These are phyloP conservation scores for Otis tarda DNA, from an alignment of 2,113 vertebrate species.

Conservation along the genomic window DNA sequence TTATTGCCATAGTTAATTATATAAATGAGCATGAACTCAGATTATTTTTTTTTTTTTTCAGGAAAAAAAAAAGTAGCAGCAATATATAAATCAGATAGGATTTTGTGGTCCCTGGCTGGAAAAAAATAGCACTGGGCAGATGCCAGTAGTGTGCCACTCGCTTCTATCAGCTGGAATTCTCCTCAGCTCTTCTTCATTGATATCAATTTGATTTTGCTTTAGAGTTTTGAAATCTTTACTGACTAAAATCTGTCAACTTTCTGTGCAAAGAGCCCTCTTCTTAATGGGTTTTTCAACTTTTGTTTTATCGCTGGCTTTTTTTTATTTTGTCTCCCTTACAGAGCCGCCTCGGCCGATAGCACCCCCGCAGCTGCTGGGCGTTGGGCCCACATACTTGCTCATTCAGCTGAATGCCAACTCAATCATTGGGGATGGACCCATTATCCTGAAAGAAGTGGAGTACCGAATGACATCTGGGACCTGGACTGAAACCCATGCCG, in stretches of 20 bases:
- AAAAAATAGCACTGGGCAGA: background rate
- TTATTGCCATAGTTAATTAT: background rate
- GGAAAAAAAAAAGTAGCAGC: background rate
- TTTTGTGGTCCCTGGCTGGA: background rate
- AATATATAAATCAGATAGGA: background rate
- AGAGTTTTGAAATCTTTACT: background rate
- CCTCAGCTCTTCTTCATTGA: background rate
- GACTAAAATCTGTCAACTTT: background rate
- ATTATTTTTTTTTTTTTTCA: background rate
- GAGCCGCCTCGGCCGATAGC: slow-evolving; percentile 96
- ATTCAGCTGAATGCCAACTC: slow-evolving; percentile 98
- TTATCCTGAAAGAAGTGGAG: slow-evolving; percentile 96
- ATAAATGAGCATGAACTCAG: background rate
- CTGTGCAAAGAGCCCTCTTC: background rate
- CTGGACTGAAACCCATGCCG: slow-evolving; percentile 96
- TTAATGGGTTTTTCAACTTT: background rate
- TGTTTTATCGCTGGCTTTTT: background rate
- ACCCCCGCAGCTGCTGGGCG: slow-evolving; percentile 92
- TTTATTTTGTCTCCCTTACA: slow-evolving; percentile 44
- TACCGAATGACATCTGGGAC: slow-evolving; percentile 96
- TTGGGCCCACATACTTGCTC: slow-evolving; percentile 93
- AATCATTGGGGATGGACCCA: slow-evolving; percentile 96
- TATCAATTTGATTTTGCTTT: background rate
- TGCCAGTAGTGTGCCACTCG: background rate
- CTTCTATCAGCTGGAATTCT: background rate